phyloP scores from a whole-genome alignment of 2,113 vertebrate genomes.

The Lutjanus erythropterus region DNA sequence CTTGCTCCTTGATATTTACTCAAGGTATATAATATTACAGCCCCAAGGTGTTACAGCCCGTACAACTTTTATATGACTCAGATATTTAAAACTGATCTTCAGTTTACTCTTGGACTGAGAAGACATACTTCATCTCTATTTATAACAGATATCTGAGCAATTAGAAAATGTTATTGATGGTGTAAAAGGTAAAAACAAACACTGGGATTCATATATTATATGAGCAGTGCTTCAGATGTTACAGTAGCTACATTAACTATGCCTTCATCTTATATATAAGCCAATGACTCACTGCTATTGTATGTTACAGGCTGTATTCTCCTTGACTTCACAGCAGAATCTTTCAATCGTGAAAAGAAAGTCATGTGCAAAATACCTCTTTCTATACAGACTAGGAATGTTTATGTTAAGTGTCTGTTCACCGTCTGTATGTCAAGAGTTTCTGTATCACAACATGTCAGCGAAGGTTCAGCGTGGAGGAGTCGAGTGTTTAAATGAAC shows the following conservation, averaged over 20 bases:
- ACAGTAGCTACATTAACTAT: neutral
- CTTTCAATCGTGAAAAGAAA: neutral
- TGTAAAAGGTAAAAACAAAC: neutral
- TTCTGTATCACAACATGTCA: slow-evolving; percentile 8
- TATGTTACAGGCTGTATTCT: neutral
- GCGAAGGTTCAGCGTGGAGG: neutral
- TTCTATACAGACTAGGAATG: neutral
- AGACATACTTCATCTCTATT: too few relatives aligned
- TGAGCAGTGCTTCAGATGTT: neutral
- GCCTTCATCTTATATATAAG: neutral
- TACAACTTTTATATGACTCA: neutral
- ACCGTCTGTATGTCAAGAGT: neutral
- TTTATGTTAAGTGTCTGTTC: neutral
- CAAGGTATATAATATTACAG: neutral
- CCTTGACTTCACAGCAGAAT: neutral
- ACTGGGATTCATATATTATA: neutral
- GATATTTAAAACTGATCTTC: neutral
- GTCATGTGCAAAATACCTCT: too few relatives aligned
- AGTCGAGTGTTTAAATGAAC: slow-evolving; percentile 37
- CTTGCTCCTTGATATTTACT: neutral
- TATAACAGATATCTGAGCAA: neutral
- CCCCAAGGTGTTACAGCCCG: neutral
- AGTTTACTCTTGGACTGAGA: neutral
- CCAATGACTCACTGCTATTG: neutral
- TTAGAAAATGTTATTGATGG: neutral